Base-by-base conservation (phyloP, 2,113 vertebrate genomes). In the Chamaea fasciata region DNA sequence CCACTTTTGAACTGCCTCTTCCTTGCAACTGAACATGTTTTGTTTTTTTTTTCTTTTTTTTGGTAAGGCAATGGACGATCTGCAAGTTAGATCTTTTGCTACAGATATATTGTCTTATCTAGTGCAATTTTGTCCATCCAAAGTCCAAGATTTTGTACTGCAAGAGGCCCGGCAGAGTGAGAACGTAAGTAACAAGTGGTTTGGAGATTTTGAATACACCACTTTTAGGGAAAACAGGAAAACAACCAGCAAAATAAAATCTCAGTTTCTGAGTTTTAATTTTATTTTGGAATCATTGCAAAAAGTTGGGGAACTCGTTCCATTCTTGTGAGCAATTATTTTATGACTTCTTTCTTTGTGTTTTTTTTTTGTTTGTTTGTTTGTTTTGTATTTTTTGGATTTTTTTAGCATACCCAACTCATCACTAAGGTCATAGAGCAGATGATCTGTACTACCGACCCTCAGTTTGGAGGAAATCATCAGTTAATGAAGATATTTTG, bases 21-120 rank as follows among this genome's bases (percentile, higher is more conserved):
- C 46, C 37, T 57, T 83, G 37, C 55, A 78, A 15, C n/a, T 84
- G 33, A 49, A 35, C 2, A 2, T 39, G 24, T n/a, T n/a, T n/a
- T n/a, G 60, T 37, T 28, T 59, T 60, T 37, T 52, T 49, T 62
- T 44, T n/a, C n/a, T n/a, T n/a, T n/a, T 23, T 37, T 83, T 37
- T 31, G 44, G 3, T 71, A 63, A 99, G 99, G 98, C 99, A 80
- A 99, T 99, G 99, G 99, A 99, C 86, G 99, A 99, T 97, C 97
- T 98, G 86, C 99, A 99, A 97, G 99, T 99, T 95, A 98, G 99
- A 97, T 98, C 99, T 83, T 98, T 98, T 95, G 99, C 99, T 84
- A 99, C 98, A 78, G 99, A 99, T 97, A 99, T 99, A 98, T 99
- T 99, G 98, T 99, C 98, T 83, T 99, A 99, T 97, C 98, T 99